phyloP scores from a whole-genome alignment of 64 coral and sea anemone genomes.

The Montipora capricornis region DNA sequence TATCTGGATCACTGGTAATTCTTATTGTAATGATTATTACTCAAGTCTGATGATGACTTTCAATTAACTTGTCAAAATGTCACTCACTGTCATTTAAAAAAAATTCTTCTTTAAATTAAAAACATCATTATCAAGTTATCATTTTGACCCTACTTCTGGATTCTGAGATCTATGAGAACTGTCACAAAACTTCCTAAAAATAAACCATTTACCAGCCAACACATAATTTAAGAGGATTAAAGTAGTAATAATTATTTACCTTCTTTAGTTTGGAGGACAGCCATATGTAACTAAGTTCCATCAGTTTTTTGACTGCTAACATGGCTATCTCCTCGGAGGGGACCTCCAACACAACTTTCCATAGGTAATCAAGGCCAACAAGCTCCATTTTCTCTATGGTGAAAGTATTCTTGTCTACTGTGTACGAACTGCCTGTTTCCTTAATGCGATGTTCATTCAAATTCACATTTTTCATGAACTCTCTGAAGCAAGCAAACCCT shows the following conservation, averaged over 20 bases:
- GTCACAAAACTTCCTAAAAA: background rate
- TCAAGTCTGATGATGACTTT: too few relatives aligned
- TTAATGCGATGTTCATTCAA: conserved; percentile 85
- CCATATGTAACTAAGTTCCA: conserved; percentile 87
- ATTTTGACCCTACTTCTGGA: too few relatives aligned
- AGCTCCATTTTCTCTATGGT: conserved; percentile 87
- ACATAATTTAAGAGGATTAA: background rate
- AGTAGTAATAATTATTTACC: conserved; percentile 23
- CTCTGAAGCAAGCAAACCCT: conserved; percentile 86
- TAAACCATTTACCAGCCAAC: background rate
- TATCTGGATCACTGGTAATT: too few relatives aligned
- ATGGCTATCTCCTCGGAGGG: conserved; percentile 92
- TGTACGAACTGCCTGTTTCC: conserved; percentile 49
- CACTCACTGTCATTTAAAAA: too few relatives aligned
- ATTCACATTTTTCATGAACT: conserved; percentile 89
- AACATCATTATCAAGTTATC: too few relatives aligned
- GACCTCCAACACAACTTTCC: conserved; percentile 85
- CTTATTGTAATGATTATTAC: too few relatives aligned
- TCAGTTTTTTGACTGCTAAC: conserved; percentile 74
- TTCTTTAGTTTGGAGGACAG: conserved; percentile 92
- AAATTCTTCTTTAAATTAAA: too few relatives aligned
- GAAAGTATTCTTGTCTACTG: conserved; percentile 60
- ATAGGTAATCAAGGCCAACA: conserved; percentile 88
- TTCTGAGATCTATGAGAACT: too few relatives aligned
- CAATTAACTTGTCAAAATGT: too few relatives aligned